Evolutionary conservation across 2,113 vertebrate genomes (phyloP).

Genomic region (Otolemur garnettii): DNA sequence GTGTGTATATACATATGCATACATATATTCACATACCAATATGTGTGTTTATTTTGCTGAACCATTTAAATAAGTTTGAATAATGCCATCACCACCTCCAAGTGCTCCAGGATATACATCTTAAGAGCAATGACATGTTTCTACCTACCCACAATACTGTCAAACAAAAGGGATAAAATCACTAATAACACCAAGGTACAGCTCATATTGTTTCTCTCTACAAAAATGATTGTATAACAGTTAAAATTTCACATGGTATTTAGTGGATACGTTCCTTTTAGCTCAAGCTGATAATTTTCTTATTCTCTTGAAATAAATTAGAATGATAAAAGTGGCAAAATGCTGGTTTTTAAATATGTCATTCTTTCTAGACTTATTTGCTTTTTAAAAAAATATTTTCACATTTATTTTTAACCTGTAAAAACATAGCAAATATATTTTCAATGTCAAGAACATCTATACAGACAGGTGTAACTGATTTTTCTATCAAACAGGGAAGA

Average conservation of each 20-base stretch:
- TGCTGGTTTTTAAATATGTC: not conserved
- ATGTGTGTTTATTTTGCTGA: not conserved
- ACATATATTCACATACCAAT: not conserved
- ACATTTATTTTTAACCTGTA: not conserved
- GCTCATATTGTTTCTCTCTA: not conserved
- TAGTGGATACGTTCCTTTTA: not conserved
- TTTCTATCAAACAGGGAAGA: not conserved
- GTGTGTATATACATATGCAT: not conserved
- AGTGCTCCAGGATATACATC: not conserved
- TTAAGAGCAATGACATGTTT: not conserved
- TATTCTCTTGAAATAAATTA: slow-evolving; percentile 38
- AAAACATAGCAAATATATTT: not conserved
- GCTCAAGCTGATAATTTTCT: not conserved
- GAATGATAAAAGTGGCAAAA: not conserved
- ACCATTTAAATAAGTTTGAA: not conserved
- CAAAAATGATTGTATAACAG: not conserved
- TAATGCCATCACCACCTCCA: not conserved
- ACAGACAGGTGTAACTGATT: not conserved
- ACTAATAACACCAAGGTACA: not conserved
- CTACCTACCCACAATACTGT: not conserved
- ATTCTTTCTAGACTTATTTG: not conserved
- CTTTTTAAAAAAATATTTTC: not conserved
- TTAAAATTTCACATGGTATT: not conserved
- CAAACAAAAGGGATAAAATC: not conserved
- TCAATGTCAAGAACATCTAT: not conserved